These are phyloP conservation scores for Periophthalmus modestus DNA, from an alignment of 2,113 vertebrate species.

Conservation along the genomic window DNA sequence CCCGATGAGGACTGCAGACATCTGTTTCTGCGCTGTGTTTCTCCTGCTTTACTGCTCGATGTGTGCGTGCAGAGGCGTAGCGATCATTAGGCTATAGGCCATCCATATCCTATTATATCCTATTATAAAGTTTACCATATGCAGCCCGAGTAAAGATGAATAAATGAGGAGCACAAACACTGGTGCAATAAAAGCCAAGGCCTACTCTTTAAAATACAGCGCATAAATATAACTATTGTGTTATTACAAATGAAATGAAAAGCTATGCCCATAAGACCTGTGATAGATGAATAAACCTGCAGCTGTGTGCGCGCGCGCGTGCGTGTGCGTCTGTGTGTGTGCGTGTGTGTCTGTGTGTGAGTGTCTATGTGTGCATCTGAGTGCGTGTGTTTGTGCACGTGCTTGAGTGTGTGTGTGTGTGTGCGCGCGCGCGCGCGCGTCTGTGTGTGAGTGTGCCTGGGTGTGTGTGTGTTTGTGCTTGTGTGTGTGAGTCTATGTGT, in stretches of 20 bases:
- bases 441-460: conserved; percentile 17
- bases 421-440: too few species aligned
- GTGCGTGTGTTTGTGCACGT: conserved; percentile 8
- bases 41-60: conserved; percentile 3
- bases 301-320: conserved; percentile 28
- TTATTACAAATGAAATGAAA: too few species aligned
- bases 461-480: conserved; percentile 32
- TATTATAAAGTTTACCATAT: conserved; percentile 26
- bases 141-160: conserved; percentile 45
- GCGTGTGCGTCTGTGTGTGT: conserved; percentile 5
- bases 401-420: conserved; percentile 29
- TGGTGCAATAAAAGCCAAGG: too few species aligned
- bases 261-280: too few species aligned
- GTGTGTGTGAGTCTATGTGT: conserved; percentile 22
- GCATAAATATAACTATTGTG: too few species aligned
- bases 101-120: too few species aligned
- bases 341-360: conserved; percentile 28
- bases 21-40: conserved; percentile 50
- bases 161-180: conserved; percentile 30
- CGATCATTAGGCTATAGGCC: too few species aligned
- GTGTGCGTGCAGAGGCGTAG: too few species aligned
- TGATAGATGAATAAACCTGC: too few species aligned
- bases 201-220: too few species aligned
- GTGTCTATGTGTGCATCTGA: neutral
- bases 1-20: conserved; percentile 61